These are phyloP conservation scores for Hydrotaea diabolus DNA, from an alignment of 2,888 invertebrate species.

Conservation along the genomic window DNA sequence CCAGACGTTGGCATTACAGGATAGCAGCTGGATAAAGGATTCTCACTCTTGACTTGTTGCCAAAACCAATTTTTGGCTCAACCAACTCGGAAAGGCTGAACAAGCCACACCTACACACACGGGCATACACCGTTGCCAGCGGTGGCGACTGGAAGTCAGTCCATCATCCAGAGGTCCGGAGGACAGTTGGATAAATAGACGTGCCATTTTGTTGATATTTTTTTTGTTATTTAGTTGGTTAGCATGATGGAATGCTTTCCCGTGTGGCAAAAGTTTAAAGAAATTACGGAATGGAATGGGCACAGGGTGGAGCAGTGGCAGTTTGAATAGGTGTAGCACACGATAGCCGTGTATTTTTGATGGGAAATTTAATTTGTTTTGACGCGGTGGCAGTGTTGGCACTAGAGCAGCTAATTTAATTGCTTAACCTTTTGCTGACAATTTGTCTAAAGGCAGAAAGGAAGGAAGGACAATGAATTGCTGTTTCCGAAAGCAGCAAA, in stretches of 20 bases:
- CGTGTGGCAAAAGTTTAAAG: constrained; percentile 32
- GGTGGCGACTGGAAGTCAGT: constrained; percentile 61
- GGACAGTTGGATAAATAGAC: constrained; percentile 38
- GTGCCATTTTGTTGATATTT: constrained; percentile 7
- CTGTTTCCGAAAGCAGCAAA: not conserved
- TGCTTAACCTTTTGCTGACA: not conserved
- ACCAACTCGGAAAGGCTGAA: constrained; percentile 20
- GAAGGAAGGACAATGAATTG: not conserved
- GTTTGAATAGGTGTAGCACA: constrained; percentile 1
- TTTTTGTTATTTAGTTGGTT: constrained; percentile 35
- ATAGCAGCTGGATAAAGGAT: constrained; percentile 44
- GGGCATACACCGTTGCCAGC: not conserved
- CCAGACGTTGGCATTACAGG: constrained; percentile 2
- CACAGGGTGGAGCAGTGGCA: not conserved
- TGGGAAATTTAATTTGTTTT: constrained; percentile 41
- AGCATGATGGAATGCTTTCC: not conserved
- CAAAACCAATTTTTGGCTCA: constrained; percentile 62
- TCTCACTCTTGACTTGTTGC: constrained; percentile 64
- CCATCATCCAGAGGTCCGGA: constrained; percentile 60
- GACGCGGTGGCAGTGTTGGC: not conserved
- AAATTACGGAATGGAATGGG: constrained; percentile 27
- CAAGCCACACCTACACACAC: not conserved
- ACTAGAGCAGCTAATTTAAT: constrained; percentile 14
- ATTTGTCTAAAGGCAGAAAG: not conserved
- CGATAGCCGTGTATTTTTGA: constrained; percentile 13